Evolutionary conservation across 1,140 invertebrate species (phyloP), one percentile per base, ranked within the genome.

Genomic region (Heliconius eleuchia): DNA sequence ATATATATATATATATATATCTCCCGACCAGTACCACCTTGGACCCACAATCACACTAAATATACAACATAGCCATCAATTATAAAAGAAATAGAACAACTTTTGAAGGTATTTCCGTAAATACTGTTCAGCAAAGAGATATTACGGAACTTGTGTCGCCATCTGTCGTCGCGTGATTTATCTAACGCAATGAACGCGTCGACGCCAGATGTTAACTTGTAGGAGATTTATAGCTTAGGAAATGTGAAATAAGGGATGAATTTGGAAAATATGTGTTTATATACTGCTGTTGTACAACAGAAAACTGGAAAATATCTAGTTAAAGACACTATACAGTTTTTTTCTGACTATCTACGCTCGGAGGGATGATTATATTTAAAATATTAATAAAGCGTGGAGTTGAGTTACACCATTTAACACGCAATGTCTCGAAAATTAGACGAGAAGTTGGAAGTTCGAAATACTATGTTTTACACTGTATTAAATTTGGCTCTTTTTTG

Each of bases 91-190:
- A 1, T 66, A 57, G 7, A n/a, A 60, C 27, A 66, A 66, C 60
- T 66, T 66, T 66, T 27, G 11, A 66, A 84, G 79, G 60, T 80
- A 82, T 80, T 85, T 76, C 88, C 86, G 84, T 91, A 91, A 91
- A 91, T 85, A 91, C 83, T 88, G 89, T 85, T 80, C 81, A 6
- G 37, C 79, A 73, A 74, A 79, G 87, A 92, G 88, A 88, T 85
- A 92, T 92, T 84, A 80, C 77, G 13, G 76, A 92, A 93, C 84
- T 93, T 92, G 77, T 80, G 83, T 81, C 89, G 89, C 89, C 91
- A 88, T 92, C 92, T 93, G 84, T 86, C 86, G 84, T 87, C 83
- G 82, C 78, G 73, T 90, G 92, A 93, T 92, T 93, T 92, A 93
- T 90, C 34, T 81, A 77, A 34, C 60, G 76, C 75, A 85, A 83